Evolutionary conservation across 92 coral and sea anemone genomes (phyloP).

Genomic region (Isaurus tuberculatus): DNA sequence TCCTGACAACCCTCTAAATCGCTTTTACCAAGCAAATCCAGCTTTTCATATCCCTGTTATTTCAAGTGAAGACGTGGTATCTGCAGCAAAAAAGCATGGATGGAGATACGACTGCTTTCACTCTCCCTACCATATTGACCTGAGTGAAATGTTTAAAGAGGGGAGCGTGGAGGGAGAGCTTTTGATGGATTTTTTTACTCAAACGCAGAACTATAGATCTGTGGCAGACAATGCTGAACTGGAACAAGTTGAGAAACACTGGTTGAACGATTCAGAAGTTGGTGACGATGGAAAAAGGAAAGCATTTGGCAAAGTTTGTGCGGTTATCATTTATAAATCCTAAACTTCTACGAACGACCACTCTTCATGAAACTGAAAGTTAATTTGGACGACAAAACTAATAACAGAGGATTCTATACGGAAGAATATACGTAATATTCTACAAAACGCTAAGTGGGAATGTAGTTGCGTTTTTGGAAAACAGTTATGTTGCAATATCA

Average conservation of each 20-base stretch:
- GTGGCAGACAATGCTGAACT: background rate
- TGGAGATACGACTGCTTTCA: constrained; percentile 1
- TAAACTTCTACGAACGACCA: too few relatives aligned
- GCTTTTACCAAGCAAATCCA: background rate
- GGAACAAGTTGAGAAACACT: background rate
- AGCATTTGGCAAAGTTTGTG: background rate
- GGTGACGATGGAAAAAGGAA: background rate
- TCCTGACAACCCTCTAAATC: background rate
- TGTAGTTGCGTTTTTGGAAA: too few relatives aligned
- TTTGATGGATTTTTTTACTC: background rate
- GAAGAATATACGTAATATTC: too few relatives aligned
- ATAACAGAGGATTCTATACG: too few relatives aligned
- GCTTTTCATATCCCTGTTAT: background rate
- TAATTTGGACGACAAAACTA: too few relatives aligned
- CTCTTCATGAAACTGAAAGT: too few relatives aligned
- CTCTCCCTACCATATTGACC: background rate
- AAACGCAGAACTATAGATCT: background rate
- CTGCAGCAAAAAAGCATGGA: background rate
- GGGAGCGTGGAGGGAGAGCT: background rate
- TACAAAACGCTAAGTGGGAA: too few relatives aligned
- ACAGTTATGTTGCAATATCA: too few relatives aligned
- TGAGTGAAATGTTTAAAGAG: background rate
- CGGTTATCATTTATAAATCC: background rate
- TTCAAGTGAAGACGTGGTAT: background rate
- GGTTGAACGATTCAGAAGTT: background rate